Conservation (phyloP, 2,888 invertebrate genomes). For the Automeris io region DNA sequence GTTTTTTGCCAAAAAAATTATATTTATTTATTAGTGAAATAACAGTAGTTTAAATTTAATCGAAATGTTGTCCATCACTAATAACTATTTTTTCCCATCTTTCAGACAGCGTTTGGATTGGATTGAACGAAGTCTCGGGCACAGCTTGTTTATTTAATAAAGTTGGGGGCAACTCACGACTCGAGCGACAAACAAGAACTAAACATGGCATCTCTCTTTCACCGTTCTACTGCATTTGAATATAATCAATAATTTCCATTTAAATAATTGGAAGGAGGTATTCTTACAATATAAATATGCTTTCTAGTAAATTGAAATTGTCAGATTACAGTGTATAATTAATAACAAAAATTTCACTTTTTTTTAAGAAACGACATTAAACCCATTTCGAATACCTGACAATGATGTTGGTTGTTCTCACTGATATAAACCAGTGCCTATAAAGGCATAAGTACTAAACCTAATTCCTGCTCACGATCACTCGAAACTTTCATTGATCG, state of each 20-base stretch:
- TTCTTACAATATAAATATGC: neutral
- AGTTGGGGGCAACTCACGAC: conserved; percentile 34
- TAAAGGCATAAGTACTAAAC: conserved; percentile 8
- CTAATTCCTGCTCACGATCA: conserved; percentile 36
- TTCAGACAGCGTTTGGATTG: too few relatives aligned
- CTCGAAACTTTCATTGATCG: conserved; percentile 62
- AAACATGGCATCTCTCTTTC: conserved; percentile 61
- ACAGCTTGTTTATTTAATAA: too few relatives aligned
- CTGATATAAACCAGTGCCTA: too few relatives aligned
- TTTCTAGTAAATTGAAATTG: conserved; percentile 11
- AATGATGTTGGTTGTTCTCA: conserved; percentile 16
- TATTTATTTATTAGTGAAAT: too few relatives aligned
- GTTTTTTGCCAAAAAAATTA: too few relatives aligned
- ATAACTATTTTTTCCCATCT: too few relatives aligned
- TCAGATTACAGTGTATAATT: neutral
- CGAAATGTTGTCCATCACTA: too few relatives aligned
- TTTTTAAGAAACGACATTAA: conserved; percentile 1
- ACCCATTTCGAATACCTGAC: conserved; percentile 14
- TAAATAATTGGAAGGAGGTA: neutral
- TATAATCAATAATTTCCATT: conserved; percentile 8
- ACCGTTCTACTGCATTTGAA: conserved; percentile 51
- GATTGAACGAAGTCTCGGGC: too few relatives aligned
- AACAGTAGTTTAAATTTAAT: too few relatives aligned
- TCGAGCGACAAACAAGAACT: conserved; percentile 46
- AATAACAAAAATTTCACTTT: neutral